Base-by-base conservation (phyloP, 1,140 invertebrate species). In the Aporrectodea caliginosa region DNA sequence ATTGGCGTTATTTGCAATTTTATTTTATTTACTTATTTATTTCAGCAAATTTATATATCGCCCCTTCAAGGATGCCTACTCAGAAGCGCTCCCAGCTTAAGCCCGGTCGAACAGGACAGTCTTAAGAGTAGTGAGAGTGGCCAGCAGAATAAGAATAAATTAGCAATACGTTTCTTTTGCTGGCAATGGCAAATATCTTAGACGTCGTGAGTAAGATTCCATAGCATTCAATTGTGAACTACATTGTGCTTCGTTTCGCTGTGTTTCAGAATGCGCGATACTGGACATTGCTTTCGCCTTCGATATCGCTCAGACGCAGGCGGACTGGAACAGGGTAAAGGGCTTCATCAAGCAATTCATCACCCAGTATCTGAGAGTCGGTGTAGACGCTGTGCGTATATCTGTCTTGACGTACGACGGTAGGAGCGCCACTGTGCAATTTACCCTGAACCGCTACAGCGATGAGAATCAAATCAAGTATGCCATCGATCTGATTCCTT, bases 401-500 rank as follows among this genome's bases (percentile, higher is more conserved):
- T 35, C 75, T 35, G 29, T 76, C 2, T 31, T 76, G 0, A 76
- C 75, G 2, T 76, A 76, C 75, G 35, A 76, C 35, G 1, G 33
- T n/a, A 35, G 43, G n/a, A 29, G 32, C 35, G 75, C 34, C 75
- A 35, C 34, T 29, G 43, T 30, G 29, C 16, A 22, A 16, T 43
- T 76, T 35, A n/a, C 16, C 22, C 75, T 76, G 16, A 29, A 35
- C 33, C 29, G 27, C 2, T 76, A 35, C 35, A 35, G 2, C n/a
- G 75, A 35, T 16, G 43, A 76, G 31, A 31, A 76, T 6, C n/a
- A 32, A 35, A 0, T 76, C 27, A 76, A 35, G 16, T 22, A 35
- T 0, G 34, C 43, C 16, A 58, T 76, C 34, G 75, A 76, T n/a
- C 29, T 16, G 32, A 76, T 76, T 1, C 2, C 75, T n/a, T 58